Evolutionary conservation across 2,888 invertebrate genomes (phyloP).

Genomic region (Drosophila meridionalis): DNA sequence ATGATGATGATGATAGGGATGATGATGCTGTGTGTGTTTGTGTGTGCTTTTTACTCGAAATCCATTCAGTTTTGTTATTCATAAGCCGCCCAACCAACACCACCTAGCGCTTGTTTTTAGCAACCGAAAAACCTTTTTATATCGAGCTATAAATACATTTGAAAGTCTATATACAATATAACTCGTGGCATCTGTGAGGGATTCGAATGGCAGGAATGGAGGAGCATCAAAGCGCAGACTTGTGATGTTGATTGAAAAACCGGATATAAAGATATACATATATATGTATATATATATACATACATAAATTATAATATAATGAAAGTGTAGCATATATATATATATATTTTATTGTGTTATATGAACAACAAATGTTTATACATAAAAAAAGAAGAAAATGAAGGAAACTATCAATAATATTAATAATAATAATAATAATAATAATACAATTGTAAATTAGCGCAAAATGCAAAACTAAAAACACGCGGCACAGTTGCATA

Average conservation of each 20-base stretch:
- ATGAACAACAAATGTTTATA: conserved; percentile 52
- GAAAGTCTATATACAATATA: conserved; percentile 29
- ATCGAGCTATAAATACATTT: conserved; percentile 25
- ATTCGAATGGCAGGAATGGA: conserved; percentile 15
- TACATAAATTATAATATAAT: conserved; percentile 31
- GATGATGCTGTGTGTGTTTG: not conserved
- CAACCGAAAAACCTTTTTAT: conserved; percentile 35
- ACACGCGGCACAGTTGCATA: conserved; percentile 40
- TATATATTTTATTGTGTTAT: conserved; percentile 50
- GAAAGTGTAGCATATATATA: conserved; percentile 44
- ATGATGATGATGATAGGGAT: not conserved
- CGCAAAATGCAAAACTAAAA: conserved; percentile 45
- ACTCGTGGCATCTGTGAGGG: conserved; percentile 32
- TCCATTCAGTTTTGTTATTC: conserved; percentile 44
- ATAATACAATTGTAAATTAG: conserved; percentile 43
- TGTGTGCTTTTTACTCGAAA: conserved; percentile 36
- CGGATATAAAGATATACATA: conserved; percentile 30
- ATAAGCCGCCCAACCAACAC: conserved; percentile 45
- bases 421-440: conserved; percentile 33
- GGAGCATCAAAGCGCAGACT: conserved; percentile 69
- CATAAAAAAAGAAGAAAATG: conserved; percentile 30
- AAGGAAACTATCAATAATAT: conserved; percentile 39
- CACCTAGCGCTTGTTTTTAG: conserved; percentile 65
- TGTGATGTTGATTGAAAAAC: conserved; percentile 70
- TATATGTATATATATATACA: conserved; percentile 19